These are phyloP conservation scores for Eutrigla gurnardus DNA, from an alignment of 2,797 vertebrate species.

Conservation along the genomic window DNA sequence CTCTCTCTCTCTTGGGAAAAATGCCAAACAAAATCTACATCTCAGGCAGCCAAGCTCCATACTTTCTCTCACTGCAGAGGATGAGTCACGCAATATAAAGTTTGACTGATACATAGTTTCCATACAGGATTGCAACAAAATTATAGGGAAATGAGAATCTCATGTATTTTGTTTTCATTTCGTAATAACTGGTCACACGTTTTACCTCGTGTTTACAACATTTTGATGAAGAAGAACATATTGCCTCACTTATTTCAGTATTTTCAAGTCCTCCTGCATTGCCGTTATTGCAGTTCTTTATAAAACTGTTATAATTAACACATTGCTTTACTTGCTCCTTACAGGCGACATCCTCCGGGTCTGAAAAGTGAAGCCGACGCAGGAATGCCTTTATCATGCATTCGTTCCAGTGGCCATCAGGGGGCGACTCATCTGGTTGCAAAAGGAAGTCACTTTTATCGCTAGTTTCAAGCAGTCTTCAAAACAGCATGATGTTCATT, in stretches of 20 bases:
- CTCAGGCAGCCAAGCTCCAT: conserved; percentile 77
- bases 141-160: background rate
- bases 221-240: background rate
- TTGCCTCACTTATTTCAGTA: background rate
- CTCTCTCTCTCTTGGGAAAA: conserved; percentile 66
- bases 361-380: too few species aligned
- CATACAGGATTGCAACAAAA: conserved; percentile 27
- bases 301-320: background rate
- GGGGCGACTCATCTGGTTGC: too few species aligned
- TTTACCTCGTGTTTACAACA: background rate
- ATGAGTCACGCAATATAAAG: conserved; percentile 79
- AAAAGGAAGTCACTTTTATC: too few species aligned
- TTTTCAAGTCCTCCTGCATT: background rate
- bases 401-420: too few species aligned
- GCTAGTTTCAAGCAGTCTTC: too few species aligned
- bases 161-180: background rate
- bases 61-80: conserved; percentile 76
- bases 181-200: background rate
- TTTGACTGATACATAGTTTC: conserved; percentile 50
- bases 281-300: background rate
- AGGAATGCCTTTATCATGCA: too few species aligned
- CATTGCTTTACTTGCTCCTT: background rate
- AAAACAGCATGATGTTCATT: too few species aligned
- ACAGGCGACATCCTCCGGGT: too few species aligned
- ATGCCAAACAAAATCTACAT: conserved; percentile 82